Conservation (phyloP, 2,888 invertebrate species). For the Caenorhabditis becei region DNA sequence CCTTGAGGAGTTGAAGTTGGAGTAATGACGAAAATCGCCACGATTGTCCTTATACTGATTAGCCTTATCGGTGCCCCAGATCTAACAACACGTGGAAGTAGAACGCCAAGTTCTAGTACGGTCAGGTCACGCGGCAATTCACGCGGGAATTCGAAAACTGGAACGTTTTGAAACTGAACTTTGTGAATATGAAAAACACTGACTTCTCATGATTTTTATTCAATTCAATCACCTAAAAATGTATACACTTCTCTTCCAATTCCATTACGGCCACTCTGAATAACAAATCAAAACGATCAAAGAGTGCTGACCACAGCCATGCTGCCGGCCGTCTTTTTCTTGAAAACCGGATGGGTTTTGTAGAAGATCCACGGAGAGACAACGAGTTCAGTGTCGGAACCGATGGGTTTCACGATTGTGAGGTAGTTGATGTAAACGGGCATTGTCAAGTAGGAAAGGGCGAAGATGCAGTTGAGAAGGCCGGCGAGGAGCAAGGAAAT, state of each 20-base stretch:
- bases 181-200: not conserved
- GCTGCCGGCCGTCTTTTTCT: not conserved
- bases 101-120: too few species aligned
- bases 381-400: conserved; percentile 17
- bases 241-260: not conserved
- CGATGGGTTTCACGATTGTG: conserved; percentile 17
- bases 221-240: not conserved
- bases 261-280: not conserved
- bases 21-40: too few species aligned
- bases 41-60: too few species aligned
- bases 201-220: not conserved
- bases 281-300: conserved; percentile 3
- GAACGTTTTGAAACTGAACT: not conserved
- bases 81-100: too few species aligned
- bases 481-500: conserved; percentile 26
- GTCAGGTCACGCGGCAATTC: too few species aligned
- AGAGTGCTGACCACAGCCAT: not conserved
- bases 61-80: too few species aligned
- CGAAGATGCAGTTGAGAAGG: conserved; percentile 28
- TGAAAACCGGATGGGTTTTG: conserved; percentile 15
- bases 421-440: conserved; percentile 23
- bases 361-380: conserved; percentile 24
- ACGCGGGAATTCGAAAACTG: too few species aligned
- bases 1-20: too few species aligned
- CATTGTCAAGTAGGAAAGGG: conserved; percentile 8